phyloP scores from a whole-genome alignment of 2,888 invertebrate genomes.

The Tanypteryx hageni region DNA sequence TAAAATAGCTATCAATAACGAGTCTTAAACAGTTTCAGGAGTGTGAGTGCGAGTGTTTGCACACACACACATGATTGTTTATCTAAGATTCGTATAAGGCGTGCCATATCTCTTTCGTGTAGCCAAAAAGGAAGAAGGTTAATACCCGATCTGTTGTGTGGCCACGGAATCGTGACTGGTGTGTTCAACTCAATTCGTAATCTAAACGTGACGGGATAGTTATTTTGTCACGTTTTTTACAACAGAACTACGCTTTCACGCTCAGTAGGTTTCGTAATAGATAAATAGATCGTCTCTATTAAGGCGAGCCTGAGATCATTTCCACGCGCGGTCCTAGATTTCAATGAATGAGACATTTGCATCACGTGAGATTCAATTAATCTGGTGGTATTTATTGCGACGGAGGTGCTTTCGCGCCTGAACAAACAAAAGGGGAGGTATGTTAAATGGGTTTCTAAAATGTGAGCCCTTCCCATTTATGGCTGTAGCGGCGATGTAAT shows the following conservation, averaged over 20 bases:
- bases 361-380: not conserved
- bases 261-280: not conserved
- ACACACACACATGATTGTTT: too few species aligned
- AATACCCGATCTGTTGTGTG: not conserved
- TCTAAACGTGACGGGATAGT: not conserved
- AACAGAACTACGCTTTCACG: not conserved
- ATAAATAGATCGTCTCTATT: not conserved
- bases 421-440: not conserved
- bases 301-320: not conserved
- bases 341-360: constrained; percentile 7
- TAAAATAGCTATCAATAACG: too few species aligned
- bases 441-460: not conserved
- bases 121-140: constrained; percentile 11
- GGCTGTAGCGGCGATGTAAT: not conserved
- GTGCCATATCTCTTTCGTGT: not conserved
- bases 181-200: not conserved
- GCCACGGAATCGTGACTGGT: not conserved
- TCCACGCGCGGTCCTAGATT: not conserved
- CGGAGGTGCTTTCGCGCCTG: not conserved
- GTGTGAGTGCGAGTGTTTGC: too few species aligned
- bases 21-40: too few species aligned
- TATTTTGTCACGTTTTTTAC: constrained; percentile 6
- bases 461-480: not conserved
- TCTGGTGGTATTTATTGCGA: not conserved
- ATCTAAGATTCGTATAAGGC: too few species aligned